These are phyloP conservation scores for Lamprologus sp. DNA, from an alignment of 2,113 vertebrate species.

Conservation along the genomic window DNA sequence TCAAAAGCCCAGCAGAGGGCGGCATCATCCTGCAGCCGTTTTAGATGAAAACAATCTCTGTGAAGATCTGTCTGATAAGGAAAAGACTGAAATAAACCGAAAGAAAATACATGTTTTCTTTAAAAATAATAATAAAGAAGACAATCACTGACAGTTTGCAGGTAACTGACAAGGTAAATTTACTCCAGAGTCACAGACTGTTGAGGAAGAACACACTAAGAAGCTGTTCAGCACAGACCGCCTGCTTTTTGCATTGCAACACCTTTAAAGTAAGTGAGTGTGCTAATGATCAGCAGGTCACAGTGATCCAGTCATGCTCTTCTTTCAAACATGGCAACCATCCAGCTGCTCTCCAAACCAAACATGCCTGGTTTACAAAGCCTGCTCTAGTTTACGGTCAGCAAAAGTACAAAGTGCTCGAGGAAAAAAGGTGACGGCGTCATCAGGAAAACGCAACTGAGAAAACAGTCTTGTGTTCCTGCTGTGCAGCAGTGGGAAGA, in stretches of 20 bases:
- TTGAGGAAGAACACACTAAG: neutral
- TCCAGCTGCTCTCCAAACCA: neutral
- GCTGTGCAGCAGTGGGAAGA: neutral
- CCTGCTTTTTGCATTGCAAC: neutral
- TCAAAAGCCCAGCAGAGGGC: conserved; percentile 20
- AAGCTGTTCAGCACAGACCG: neutral
- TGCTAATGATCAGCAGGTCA: neutral
- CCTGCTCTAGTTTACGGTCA: neutral
- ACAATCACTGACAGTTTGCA: neutral
- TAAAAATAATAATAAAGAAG: neutral
- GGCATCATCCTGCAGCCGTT: neutral
- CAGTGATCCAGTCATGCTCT: neutral
- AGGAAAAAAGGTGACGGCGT: neutral
- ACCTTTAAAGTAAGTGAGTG: neutral
- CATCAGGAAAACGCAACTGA: neutral
- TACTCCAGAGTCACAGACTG: neutral
- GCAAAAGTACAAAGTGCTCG: neutral
- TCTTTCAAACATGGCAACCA: neutral
- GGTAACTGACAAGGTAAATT: neutral
- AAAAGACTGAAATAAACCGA: neutral
- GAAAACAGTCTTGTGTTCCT: neutral
- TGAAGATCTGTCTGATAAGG: neutral
- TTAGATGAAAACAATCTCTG: neutral
- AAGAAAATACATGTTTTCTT: neutral
- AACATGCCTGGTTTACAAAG: neutral